Conservation (phyloP, 1,140 invertebrate species). For the Platorchestia sp. region DNA sequence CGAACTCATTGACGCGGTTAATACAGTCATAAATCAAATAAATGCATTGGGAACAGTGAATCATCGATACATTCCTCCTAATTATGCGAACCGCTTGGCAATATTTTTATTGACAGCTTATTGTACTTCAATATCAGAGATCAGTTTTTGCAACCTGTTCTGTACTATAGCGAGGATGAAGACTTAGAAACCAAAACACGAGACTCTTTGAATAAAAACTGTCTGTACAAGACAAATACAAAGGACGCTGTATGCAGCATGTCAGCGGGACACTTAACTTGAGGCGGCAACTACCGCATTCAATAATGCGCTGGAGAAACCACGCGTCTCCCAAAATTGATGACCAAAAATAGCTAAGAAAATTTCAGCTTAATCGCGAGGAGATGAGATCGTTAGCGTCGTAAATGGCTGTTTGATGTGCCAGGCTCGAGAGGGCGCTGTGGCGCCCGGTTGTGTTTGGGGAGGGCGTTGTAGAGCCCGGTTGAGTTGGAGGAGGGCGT, state of each 20-base stretch:
- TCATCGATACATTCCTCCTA: no score
- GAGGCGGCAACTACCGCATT: background rate
- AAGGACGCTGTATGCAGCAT: background rate
- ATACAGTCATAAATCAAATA: no score
- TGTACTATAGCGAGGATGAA: no score
- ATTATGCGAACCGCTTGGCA: no score
- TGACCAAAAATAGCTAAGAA: background rate
- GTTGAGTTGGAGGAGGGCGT: no score
- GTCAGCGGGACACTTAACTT: background rate
- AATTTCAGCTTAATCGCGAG: background rate
- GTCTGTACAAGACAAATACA: background rate
- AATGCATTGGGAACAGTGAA: no score
- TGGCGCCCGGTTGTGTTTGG: background rate
- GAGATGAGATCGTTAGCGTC: slow-evolving; percentile 6
- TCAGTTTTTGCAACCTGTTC: no score
- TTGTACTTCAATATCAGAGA: no score
- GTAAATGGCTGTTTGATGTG: background rate
- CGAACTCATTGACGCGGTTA: no score
- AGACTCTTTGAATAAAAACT: no score
- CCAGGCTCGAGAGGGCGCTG: background rate
- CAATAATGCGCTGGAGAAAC: background rate
- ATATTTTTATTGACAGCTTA: no score
- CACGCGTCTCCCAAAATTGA: background rate
- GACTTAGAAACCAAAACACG: no score
- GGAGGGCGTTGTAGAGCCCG: background rate